A percentile compares a stretch with the other conserved stretches of the same genome.
These are phyloP conservation scores for Cheilosia impressa DNA, from an alignment of 2,888 invertebrate species.

Conservation along the genomic window DNA sequence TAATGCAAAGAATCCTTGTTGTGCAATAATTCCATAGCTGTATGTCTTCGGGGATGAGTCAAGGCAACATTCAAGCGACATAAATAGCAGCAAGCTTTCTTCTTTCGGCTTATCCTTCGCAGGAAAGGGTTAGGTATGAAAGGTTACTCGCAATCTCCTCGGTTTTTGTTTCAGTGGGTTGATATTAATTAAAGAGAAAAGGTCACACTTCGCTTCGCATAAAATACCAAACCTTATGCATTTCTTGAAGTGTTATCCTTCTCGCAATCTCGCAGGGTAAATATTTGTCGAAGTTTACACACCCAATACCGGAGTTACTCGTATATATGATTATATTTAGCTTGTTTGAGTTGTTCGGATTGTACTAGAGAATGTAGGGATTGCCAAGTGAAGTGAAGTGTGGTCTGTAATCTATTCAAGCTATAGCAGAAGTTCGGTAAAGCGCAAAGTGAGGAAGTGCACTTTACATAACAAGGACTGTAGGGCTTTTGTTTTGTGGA, in stretches of 20 bases:
- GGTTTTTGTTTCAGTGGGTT: not conserved
- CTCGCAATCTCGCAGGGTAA: not conserved
- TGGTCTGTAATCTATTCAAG: no score
- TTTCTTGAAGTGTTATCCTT: not conserved
- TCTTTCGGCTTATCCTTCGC: not conserved
- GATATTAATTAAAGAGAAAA: not conserved
- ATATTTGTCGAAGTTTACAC: conserved; percentile 2
- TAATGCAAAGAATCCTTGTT: conserved; percentile 54
- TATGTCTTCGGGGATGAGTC: conserved; percentile 7
- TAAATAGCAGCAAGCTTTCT: not conserved
- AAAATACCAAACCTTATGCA: not conserved
- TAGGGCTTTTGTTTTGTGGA: no score
- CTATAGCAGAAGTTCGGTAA: no score
- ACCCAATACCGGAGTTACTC: not conserved
- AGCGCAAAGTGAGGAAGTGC: no score
- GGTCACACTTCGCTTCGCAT: not conserved
- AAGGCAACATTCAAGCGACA: conserved; percentile 24
- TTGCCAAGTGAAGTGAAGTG: not conserved
- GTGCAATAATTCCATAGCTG: conserved; percentile 20
- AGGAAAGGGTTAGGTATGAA: not conserved
- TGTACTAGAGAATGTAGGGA: not conserved
- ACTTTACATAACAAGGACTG: no score
- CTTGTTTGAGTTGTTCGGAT: not conserved
- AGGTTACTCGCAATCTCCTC: not conserved
- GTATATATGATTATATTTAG: no score